Evolutionary conservation across 2,797 vertebrate genomes (phyloP).

Genomic region (Molossus alvarezi): DNA sequence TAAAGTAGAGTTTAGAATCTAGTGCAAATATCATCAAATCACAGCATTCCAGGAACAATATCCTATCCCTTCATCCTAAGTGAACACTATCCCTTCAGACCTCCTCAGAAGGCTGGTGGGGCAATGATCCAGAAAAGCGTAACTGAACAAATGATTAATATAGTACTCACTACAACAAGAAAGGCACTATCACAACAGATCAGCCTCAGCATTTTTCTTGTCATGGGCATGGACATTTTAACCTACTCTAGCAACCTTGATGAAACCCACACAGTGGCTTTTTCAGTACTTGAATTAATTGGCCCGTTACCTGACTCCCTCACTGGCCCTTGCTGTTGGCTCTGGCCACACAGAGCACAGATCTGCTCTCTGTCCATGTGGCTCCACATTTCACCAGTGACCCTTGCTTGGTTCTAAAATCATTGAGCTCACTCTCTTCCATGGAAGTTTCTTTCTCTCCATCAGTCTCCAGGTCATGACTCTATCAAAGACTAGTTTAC

Average conservation of each 20-base stretch:
- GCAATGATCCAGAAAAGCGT: conserved; percentile 87
- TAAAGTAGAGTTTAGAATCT: conserved; percentile 90
- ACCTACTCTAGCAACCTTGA: conserved; percentile 2
- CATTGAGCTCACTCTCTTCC: conserved; percentile 76
- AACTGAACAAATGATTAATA: conserved; percentile 78
- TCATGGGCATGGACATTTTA: conserved; percentile 30
- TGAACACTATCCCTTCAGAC: conserved; percentile 83
- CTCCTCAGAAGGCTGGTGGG: conserved; percentile 88
- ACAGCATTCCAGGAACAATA: conserved; percentile 90
- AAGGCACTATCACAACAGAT: conserved; percentile 91
- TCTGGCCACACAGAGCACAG: background rate
- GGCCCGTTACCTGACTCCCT: background rate
- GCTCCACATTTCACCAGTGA: background rate
- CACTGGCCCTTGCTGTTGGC: background rate
- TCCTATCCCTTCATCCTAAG: conserved; percentile 87
- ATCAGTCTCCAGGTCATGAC: conserved; percentile 75
- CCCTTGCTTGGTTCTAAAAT: conserved; percentile 55
- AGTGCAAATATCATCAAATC: conserved; percentile 92
- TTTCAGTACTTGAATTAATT: conserved; percentile 8
- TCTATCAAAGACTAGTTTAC: conserved; percentile 59
- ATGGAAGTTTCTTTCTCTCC: conserved; percentile 76
- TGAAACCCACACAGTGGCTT: conserved; percentile 36
- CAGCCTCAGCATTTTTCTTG: conserved; percentile 80
- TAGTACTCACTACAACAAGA: conserved; percentile 88
- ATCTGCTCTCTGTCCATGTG: background rate